phyloP scores from a whole-genome alignment of 1,140 invertebrate genomes.

The Asbolus verrucosus region DNA sequence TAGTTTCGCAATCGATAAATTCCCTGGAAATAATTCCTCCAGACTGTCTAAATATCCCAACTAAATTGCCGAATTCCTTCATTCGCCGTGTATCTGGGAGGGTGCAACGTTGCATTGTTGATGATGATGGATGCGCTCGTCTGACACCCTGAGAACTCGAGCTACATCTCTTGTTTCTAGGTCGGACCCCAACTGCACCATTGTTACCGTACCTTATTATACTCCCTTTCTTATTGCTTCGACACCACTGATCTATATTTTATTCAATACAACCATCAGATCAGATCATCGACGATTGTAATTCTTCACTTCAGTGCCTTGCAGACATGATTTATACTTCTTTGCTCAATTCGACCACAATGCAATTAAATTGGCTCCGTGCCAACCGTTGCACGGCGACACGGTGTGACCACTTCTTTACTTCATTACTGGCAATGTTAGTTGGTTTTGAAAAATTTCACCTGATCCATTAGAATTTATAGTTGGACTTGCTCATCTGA shows the following conservation, averaged over 20 bases:
- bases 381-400: too few species aligned
- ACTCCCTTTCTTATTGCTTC: conserved; percentile 37
- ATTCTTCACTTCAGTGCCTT: not conserved
- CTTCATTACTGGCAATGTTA: too few species aligned
- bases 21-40: too few species aligned
- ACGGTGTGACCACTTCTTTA: too few species aligned
- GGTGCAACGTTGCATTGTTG: conserved; percentile 51
- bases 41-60: too few species aligned
- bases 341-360: too few species aligned
- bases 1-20: conserved; percentile 11
- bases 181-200: conserved; percentile 40
- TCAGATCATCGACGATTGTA: conserved; percentile 23
- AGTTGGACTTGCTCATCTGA: too few species aligned
- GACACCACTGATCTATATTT: conserved; percentile 50
- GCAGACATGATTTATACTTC: too few species aligned
- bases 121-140: conserved; percentile 49
- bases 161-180: conserved; percentile 46
- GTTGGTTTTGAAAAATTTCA: too few species aligned
- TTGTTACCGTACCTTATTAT: conserved; percentile 9
- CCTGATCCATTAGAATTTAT: too few species aligned
- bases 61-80: conserved; percentile 37
- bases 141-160: conserved; percentile 50
- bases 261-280: conserved; percentile 34
- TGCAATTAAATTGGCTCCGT: too few species aligned
- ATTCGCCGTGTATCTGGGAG: conserved; percentile 29